Evolutionary conservation across 2,113 vertebrate species (phyloP).

Genomic region (Chloropsis cyanopogon): DNA sequence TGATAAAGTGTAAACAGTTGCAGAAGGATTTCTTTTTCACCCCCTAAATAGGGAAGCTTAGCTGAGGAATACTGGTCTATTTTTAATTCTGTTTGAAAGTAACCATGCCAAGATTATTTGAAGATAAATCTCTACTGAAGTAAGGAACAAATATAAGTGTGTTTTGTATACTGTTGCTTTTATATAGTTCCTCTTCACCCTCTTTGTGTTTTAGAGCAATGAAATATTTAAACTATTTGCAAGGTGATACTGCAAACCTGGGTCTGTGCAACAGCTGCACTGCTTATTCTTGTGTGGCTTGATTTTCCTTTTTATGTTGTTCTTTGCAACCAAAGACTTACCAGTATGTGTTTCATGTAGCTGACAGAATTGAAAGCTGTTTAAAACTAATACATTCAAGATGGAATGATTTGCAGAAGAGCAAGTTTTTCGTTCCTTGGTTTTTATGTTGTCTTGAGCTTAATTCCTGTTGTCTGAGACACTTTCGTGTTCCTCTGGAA

Average conservation of each 20-base stretch:
- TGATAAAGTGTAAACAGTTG: background rate
- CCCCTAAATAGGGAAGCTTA: background rate
- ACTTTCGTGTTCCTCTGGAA: background rate
- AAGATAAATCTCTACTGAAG: background rate
- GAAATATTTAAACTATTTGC: constrained; percentile 70
- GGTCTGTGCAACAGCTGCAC: constrained; percentile 51
- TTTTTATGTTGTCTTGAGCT: constrained; percentile 11
- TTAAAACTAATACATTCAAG: constrained; percentile 1
- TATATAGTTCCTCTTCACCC: background rate
- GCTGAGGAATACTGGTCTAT: background rate
- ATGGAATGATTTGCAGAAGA: background rate
- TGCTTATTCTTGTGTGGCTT: constrained; percentile 46
- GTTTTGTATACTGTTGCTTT: background rate
- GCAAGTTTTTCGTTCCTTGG: background rate
- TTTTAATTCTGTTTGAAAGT: background rate
- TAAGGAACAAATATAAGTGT: background rate
- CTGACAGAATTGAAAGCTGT: background rate
- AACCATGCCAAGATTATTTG: background rate
- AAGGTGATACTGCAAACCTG: constrained; percentile 60
- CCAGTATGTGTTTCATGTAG: background rate
- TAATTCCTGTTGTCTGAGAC: background rate
- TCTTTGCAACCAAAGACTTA: constrained; percentile 54
- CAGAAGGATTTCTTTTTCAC: background rate
- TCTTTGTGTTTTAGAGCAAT: constrained; percentile 48
- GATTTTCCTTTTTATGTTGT: constrained; percentile 57